Conservation (phyloP, 2,888 invertebrate species). For the Cosmia pyralina region DNA sequence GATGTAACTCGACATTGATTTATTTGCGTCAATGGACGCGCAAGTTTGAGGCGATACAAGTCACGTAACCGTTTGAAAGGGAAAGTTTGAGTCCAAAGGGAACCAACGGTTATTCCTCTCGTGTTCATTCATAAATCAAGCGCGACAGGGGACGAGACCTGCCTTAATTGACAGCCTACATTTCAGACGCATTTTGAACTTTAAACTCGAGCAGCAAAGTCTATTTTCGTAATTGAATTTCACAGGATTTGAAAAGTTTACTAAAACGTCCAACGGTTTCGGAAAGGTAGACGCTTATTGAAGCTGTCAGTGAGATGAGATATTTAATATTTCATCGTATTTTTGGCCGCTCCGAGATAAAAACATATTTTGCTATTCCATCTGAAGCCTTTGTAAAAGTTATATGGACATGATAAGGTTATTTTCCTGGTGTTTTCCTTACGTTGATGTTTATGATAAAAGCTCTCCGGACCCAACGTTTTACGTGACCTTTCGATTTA, state of each 20-base stretch:
- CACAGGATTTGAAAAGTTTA: constrained; percentile 45
- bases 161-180: constrained; percentile 59
- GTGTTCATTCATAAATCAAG: constrained; percentile 76
- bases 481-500: constrained; percentile 46
- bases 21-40: constrained; percentile 64
- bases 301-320: constrained; percentile 55
- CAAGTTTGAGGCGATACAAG: constrained; percentile 62
- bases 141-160: constrained; percentile 61
- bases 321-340: constrained; percentile 59
- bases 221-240: constrained; percentile 32
- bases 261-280: constrained; percentile 38
- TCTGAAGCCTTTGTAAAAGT: constrained; percentile 49
- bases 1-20: constrained; percentile 63
- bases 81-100: constrained; percentile 74
- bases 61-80: constrained; percentile 73
- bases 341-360: constrained; percentile 37
- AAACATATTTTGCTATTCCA: constrained; percentile 51
- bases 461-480: constrained; percentile 31
- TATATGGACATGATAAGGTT: constrained; percentile 42
- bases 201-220: constrained; percentile 54
- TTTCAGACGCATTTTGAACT: constrained; percentile 50
- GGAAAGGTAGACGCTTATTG: constrained; percentile 50
- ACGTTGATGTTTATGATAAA: constrained; percentile 39
- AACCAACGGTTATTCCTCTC: constrained; percentile 69
- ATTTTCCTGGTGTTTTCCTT: constrained; percentile 48